Conservation (phyloP, 2,888 invertebrate genomes). For the Drosophila paranaensis region DNA sequence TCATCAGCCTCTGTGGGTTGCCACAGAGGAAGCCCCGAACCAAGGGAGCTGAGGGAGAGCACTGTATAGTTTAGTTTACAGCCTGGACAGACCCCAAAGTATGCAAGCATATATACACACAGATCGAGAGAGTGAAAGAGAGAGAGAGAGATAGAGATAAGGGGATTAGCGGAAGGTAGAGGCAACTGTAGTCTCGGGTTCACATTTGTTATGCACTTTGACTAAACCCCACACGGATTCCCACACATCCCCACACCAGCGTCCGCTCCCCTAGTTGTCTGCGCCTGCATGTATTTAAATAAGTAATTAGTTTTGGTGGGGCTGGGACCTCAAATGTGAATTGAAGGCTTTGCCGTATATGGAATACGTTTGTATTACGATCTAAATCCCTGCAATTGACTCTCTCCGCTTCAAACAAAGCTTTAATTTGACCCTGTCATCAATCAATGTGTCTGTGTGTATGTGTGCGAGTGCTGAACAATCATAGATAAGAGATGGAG, state of each 20-base stretch:
- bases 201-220: slow-evolving; percentile 61
- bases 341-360: slow-evolving; percentile 40
- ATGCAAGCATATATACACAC: slow-evolving; percentile 36
- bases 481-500: slow-evolving; percentile 8
- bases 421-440: slow-evolving; percentile 42
- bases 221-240: slow-evolving; percentile 24
- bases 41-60: neutral
- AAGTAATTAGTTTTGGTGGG: slow-evolving; percentile 63
- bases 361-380: slow-evolving; percentile 13
- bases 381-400: slow-evolving; percentile 43
- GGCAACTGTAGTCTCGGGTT: slow-evolving; percentile 23
- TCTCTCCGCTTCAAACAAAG: slow-evolving; percentile 10
- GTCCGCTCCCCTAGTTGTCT: slow-evolving; percentile 5
- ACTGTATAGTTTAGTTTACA: slow-evolving; percentile 35
- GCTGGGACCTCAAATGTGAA: slow-evolving; percentile 46
- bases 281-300: slow-evolving; percentile 67
- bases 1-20: slow-evolving; percentile 61
- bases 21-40: slow-evolving; percentile 21
- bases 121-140: neutral
- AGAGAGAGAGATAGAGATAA: neutral
- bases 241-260: neutral
- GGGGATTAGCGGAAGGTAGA: slow-evolving; percentile 4
- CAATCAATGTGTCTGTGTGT: slow-evolving; percentile 23
- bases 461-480: neutral
- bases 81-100: slow-evolving; percentile 49